These are phyloP conservation scores for Cyphomyrus discorhynchus DNA, from an alignment of 2,113 vertebrate species.

Conservation along the genomic window DNA sequence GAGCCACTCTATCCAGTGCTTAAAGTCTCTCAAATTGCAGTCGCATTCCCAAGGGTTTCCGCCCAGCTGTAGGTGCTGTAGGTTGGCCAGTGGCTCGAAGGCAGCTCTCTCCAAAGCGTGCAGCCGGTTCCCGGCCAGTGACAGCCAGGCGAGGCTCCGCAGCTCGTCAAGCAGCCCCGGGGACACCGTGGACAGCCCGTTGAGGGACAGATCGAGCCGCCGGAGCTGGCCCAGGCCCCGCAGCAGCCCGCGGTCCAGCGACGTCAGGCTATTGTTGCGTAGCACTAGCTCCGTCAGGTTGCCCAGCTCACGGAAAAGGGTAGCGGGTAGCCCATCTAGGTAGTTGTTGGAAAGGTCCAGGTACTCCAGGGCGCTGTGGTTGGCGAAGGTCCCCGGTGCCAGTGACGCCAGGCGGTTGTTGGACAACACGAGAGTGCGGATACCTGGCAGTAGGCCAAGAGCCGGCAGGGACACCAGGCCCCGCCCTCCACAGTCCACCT, in stretches of 20 bases:
- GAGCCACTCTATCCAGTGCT: conserved; percentile 99
- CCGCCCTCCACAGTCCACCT: conserved; percentile 82
- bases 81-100: conserved; percentile 82
- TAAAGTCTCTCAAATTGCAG: conserved; percentile 93
- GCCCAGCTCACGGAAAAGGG: conserved; percentile 76
- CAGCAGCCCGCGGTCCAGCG: conserved; percentile 81
- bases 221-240: conserved; percentile 70
- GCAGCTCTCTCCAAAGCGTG: conserved; percentile 85
- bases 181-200: conserved; percentile 80
- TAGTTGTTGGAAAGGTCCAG: conserved; percentile 97
- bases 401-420: conserved; percentile 87
- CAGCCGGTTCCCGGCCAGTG: conserved; percentile 83
- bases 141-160: conserved; percentile 79
- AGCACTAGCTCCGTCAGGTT: conserved; percentile 85
- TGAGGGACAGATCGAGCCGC: conserved; percentile 86
- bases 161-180: conserved; percentile 79
- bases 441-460: conserved; percentile 71
- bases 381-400: conserved; percentile 74
- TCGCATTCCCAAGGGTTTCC: conserved; percentile 98
- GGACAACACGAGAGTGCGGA: conserved; percentile 79
- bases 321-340: conserved; percentile 82
- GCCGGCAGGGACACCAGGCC: conserved; percentile 77
- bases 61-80: conserved; percentile 84
- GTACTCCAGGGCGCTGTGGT: conserved; percentile 81
- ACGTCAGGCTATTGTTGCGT: conserved; percentile 90